Conservation (phyloP, 2,113 vertebrate species). For the Ciconia boyciana region DNA sequence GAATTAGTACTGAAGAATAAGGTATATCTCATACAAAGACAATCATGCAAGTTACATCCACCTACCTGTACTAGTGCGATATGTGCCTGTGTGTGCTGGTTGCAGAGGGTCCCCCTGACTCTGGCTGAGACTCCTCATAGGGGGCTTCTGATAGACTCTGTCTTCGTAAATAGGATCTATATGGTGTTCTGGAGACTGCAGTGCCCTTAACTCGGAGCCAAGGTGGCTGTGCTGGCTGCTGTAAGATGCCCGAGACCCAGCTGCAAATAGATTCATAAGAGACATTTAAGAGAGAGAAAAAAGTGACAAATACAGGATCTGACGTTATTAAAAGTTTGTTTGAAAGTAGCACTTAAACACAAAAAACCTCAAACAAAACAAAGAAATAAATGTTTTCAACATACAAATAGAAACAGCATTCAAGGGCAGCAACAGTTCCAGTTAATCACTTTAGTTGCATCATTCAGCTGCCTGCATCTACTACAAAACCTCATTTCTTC, state of each 20-base stretch:
- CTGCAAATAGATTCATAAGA: slow-evolving; percentile 32
- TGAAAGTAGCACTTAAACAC: background rate
- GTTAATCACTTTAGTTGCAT: slow-evolving; percentile 26
- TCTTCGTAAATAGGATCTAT: slow-evolving; percentile 98
- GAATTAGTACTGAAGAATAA: background rate
- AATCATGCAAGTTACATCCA: background rate
- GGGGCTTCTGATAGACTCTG: slow-evolving; percentile 94
- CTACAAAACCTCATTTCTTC: slow-evolving; percentile 1
- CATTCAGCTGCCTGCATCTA: background rate
- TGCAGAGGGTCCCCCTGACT: slow-evolving; percentile 91
- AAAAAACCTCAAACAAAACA: background rate
- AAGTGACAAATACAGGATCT: background rate
- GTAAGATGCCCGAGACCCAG: slow-evolving; percentile 93
- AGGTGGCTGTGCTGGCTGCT: slow-evolving; percentile 96
- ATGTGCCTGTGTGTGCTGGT: slow-evolving; percentile 84
- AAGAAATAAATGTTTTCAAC: background rate
- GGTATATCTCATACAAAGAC: background rate
- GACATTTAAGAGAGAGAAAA: background rate
- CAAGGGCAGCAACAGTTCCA: background rate
- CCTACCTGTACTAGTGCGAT: slow-evolving; percentile 94
- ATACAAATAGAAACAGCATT: slow-evolving; percentile 14
- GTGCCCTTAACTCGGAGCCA: slow-evolving; percentile 90
- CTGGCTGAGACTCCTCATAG: slow-evolving; percentile 97
- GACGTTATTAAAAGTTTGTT: background rate
- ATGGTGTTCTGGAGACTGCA: slow-evolving; percentile 95